Evolutionary conservation across 2,797 vertebrate genomes (phyloP), one percentile per base, ranked within the genome.

Genomic region (Telmatherina bonti): DNA sequence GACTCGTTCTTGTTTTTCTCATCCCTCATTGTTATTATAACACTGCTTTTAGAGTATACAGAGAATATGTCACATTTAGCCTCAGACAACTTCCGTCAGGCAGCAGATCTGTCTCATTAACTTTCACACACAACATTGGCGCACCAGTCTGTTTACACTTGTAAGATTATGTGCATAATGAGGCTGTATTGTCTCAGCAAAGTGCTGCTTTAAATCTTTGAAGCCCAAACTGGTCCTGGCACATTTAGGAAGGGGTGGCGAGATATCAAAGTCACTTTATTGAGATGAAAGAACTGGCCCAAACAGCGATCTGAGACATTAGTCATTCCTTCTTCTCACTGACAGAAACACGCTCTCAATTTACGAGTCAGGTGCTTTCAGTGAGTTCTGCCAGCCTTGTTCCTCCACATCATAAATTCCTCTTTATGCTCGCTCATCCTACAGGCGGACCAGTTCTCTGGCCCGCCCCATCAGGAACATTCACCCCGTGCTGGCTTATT

Each of bases 341-440:
- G 91, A 86, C 90, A 93, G 90, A 88, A 89, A 90, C 87, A 90
- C 72, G 84, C 82, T 82, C 85, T 86, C 90, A 84, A 91, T 92
- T 90, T 91, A 91, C 75, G 88, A 92, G 84, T 90, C 89, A 85
- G 90, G 89, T 88, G 87, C 85, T 91, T 74, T 82, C 83, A 89
- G 88, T 89, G 79, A 85, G 89, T 88, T 83, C 89, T 86, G 90
- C 84, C 89, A 88, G 80, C 84, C 88, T 87, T 75, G 86, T 89
- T 88, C 84, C 88, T 81, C 62, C 62, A 66, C 80, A 78, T 89
- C 89, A 90, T 91, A 90, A 92, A 92, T 92, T 89, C 77, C 83
- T 88, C 85, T 88, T 91, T 91, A 88, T 89, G 82, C 85, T 81
- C 83, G 63, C 83, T 85, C 85, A 79, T 91, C 87, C 86, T 77